Base-by-base conservation (phyloP, 2,797 vertebrate genomes). In the Sebastes miniatus region DNA sequence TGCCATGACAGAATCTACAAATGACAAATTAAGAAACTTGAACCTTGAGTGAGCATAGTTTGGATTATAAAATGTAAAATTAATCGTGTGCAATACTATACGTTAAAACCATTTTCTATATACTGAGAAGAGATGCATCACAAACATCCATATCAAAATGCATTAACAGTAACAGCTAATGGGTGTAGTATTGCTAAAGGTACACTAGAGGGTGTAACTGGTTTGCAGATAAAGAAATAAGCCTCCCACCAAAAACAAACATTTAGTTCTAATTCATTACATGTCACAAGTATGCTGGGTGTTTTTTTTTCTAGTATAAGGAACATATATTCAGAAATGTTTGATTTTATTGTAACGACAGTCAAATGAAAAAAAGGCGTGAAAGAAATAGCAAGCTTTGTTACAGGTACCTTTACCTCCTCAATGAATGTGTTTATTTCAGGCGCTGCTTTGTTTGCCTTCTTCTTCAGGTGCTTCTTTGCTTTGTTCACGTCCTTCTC, bases 401-500 rank as follows among this genome's bases (percentile, higher is more conserved):
- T 76, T 54, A 62, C 90, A 88, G 90, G 56, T 94, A 94, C 94
- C 94, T 94, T 90, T 94, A 99, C 98, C 97, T 99, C 98, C 96
- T 99, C 98, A 83, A 99, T 97, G 79, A 98, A 94, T 56, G 96
- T 97, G 94, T 96, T 97, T 78, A 99, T 97, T 96, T 99, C 98
- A 13, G 99, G 98, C 3, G 96, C 97, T 85, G 98, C 97, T 93
- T 98, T 98, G 92, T 98, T 97, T 3, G 98, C 98, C 77, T 96
- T 97, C 91, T 98, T 99, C 94, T 98, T 99, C 78, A 99, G 95
- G 91, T 98, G 98, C 87, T 97, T 97, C 92, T 99, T 99, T 20
- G 98, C 98, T 95, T 99, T 99, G 94, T 98, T 99, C 78, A 99
- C 97, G 80, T 99, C 99, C 89, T 98, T 99, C 94, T 99, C 97